Percentiles rank a stretch among this genome's conserved stretches.
phyloP scores from a whole-genome alignment of 2,888 invertebrate species.

The Leptinotarsa juncta region DNA sequence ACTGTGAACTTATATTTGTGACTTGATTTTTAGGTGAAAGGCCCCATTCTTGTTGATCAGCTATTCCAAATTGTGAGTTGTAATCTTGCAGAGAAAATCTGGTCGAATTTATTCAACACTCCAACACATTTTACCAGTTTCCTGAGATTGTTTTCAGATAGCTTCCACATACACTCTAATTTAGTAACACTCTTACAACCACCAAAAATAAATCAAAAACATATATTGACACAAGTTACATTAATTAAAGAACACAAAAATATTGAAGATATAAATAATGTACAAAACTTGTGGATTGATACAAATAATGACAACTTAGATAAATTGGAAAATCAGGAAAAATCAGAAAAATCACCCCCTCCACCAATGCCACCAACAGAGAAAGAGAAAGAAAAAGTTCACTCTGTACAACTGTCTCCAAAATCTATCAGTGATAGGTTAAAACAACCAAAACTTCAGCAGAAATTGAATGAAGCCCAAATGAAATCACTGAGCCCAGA shows the following conservation, averaged over 20 bases:
- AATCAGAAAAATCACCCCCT: conserved; percentile 29
- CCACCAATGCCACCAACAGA: conserved; percentile 23
- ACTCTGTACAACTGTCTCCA: conserved; percentile 45
- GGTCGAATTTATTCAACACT: conserved; percentile 90
- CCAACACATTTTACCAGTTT: conserved; percentile 91
- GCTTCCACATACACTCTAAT: conserved; percentile 93
- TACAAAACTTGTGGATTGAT: conserved; percentile 50
- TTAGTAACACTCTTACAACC: conserved; percentile 85
- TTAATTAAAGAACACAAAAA: conserved; percentile 51
- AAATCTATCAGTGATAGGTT: conserved; percentile 61
- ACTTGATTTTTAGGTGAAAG: conserved; percentile 51
- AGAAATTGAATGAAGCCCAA: conserved; percentile 54
- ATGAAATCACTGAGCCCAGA: conserved; percentile 56
- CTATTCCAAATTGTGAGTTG: conserved; percentile 84
- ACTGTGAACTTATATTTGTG: neutral
- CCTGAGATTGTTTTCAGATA: conserved; percentile 91
- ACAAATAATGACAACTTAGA: conserved; percentile 43
- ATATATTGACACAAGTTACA: conserved; percentile 56
- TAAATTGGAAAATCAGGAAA: conserved; percentile 41
- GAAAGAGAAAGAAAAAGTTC: conserved; percentile 39
- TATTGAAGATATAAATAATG: conserved; percentile 55
- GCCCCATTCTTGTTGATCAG: conserved; percentile 88
- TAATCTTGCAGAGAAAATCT: conserved; percentile 66
- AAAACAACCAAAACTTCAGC: conserved; percentile 61
- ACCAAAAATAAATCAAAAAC: conserved; percentile 74